phyloP scores from a whole-genome alignment of 2,888 invertebrate genomes.

The Mesochorus sp. region DNA sequence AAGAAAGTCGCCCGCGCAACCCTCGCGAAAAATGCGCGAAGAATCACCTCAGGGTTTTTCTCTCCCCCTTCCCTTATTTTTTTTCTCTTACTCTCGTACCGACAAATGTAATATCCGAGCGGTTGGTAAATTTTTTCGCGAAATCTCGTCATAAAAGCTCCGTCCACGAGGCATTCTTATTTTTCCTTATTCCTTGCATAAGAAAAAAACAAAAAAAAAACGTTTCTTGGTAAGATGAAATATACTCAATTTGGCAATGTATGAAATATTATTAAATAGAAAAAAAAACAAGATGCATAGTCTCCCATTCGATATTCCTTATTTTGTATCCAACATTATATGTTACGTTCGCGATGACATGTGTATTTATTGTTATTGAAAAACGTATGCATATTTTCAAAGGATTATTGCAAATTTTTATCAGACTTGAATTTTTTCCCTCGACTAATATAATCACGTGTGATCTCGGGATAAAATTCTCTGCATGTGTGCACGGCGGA shows the following conservation, averaged over 20 bases:
- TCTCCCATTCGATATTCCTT: too few relatives aligned
- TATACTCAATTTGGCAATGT: too few relatives aligned
- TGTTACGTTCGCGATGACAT: neutral
- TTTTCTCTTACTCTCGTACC: conserved; percentile 5
- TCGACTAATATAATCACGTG: conserved; percentile 42
- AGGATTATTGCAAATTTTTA: neutral
- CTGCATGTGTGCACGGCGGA: conserved; percentile 33
- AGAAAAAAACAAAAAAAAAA: neutral
- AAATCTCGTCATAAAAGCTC: neutral
- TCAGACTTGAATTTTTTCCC: conserved; percentile 33
- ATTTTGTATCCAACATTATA: too few relatives aligned
- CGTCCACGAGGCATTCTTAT: neutral
- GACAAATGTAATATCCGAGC: conserved; percentile 49
- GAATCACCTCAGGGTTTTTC: neutral
- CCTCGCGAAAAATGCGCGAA: conserved; percentile 10
- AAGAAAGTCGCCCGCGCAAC: neutral
- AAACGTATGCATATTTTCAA: neutral
- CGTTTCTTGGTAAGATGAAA: neutral
- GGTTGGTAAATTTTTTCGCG: conserved; percentile 10
- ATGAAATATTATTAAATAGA: too few relatives aligned
- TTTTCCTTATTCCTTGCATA: neutral
- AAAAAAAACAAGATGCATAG: too few relatives aligned
- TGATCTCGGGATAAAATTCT: conserved; percentile 30
- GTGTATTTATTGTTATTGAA: neutral
- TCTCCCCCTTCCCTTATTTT: conserved; percentile 27